Percentiles rank a stretch among this genome's conserved stretches.
Evolutionary conservation across 2,888 invertebrate genomes (phyloP).

Genomic region (Siphlonurus alternatus): DNA sequence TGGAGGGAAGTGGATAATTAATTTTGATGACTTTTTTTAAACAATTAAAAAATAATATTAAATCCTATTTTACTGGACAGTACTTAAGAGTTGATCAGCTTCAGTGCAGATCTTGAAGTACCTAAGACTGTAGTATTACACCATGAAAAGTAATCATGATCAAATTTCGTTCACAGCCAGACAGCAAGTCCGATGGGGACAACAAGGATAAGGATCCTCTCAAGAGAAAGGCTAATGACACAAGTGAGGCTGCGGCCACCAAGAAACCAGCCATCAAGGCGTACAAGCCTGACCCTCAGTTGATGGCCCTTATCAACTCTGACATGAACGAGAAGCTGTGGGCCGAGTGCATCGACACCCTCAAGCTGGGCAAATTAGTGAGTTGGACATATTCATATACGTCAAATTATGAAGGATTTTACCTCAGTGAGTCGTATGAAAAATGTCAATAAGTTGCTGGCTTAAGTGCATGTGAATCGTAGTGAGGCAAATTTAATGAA

Average conservation of each 20-base stretch:
- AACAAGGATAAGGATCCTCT: slow-evolving; percentile 40
- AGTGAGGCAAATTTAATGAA: too few relatives aligned
- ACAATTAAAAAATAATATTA: too few relatives aligned
- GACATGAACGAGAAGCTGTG: slow-evolving; percentile 53
- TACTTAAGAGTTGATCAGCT: too few relatives aligned
- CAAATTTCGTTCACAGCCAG: not conserved
- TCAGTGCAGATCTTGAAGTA: too few relatives aligned
- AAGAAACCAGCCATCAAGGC: slow-evolving; percentile 20
- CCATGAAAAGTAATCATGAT: slow-evolving; percentile 16
- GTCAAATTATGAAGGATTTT: too few relatives aligned
- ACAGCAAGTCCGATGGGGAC: slow-evolving; percentile 23
- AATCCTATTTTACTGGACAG: too few relatives aligned
- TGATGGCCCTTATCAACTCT: slow-evolving; percentile 29
- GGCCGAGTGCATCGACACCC: slow-evolving; percentile 38
- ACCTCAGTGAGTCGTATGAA: too few relatives aligned
- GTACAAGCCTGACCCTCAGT: slow-evolving; percentile 27
- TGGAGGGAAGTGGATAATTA: too few relatives aligned
- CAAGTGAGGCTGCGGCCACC: slow-evolving; percentile 10
- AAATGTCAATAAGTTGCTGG: too few relatives aligned
- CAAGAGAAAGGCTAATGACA: slow-evolving; percentile 1
- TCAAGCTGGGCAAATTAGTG: slow-evolving; percentile 30
- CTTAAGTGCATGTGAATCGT: too few relatives aligned
- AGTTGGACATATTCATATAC: too few relatives aligned
- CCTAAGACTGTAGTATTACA: slow-evolving; percentile 17
- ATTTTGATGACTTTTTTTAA: too few relatives aligned